Evolutionary conservation across 2,888 invertebrate species (phyloP).

Genomic region (Agrotis ipsilon): DNA sequence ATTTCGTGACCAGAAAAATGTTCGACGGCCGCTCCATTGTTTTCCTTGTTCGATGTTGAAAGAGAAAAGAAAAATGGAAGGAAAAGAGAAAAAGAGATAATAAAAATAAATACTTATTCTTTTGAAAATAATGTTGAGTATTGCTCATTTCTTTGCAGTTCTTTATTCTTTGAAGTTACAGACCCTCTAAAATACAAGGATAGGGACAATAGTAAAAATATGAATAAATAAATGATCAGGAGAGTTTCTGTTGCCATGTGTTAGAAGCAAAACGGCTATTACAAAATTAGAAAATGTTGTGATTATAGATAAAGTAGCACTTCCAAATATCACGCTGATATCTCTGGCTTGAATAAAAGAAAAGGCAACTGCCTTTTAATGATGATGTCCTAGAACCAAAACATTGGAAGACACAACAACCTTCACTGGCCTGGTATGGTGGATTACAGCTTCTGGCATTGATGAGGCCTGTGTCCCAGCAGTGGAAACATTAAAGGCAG

Average conservation of each 20-base stretch:
- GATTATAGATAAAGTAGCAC: no score
- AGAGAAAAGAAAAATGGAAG: no score
- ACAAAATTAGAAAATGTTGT: no score
- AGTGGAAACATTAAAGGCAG: background rate
- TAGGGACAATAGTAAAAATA: background rate
- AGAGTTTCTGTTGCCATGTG: background rate
- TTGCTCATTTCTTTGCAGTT: background rate
- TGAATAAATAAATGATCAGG: background rate
- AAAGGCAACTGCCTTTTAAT: background rate
- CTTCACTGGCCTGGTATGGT: background rate
- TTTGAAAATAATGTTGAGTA: background rate
- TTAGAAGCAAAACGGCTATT: no score
- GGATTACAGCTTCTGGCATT: background rate
- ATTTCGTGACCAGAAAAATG: constrained; percentile 45
- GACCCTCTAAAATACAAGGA: no score
- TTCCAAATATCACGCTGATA: no score
- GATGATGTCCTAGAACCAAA: background rate
- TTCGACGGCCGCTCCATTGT: constrained; percentile 28
- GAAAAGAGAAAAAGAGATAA: constrained; percentile 31
- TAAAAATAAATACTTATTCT: background rate
- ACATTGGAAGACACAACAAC: background rate
- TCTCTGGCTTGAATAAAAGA: constrained; percentile 6
- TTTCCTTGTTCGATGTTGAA: constrained; percentile 34
- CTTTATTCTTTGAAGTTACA: background rate
- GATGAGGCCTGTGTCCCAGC: background rate